phyloP scores from a whole-genome alignment of 2,797 vertebrate species.

The Macropus fuliginosus region DNA sequence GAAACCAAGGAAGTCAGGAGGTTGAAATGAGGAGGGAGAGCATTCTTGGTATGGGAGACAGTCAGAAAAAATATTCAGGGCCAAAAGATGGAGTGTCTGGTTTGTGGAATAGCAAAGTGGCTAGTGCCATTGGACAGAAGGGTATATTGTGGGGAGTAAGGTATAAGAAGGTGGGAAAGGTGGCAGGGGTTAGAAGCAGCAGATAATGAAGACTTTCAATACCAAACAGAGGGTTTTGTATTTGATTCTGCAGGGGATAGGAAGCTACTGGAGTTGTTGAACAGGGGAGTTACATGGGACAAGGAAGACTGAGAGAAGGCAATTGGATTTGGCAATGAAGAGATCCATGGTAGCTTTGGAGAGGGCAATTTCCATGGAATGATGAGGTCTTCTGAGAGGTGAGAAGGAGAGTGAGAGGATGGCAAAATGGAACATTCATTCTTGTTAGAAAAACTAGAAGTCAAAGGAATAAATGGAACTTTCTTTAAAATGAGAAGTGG shows the following conservation, averaged over 20 bases:
- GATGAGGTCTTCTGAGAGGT: background rate
- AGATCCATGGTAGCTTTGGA: background rate
- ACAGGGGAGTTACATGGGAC: background rate
- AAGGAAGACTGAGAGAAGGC: background rate
- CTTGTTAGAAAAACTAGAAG: background rate
- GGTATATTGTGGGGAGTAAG: background rate
- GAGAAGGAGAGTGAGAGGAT: background rate
- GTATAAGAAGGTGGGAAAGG: background rate
- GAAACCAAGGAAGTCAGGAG: background rate
- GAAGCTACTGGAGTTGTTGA: background rate
- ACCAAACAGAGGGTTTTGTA: background rate
- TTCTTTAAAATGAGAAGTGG: background rate
- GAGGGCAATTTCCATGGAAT: background rate
- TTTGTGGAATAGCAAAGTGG: background rate
- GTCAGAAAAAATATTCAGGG: background rate
- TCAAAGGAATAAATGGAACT: background rate
- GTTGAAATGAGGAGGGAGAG: background rate
- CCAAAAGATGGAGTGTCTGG: background rate
- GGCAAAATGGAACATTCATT: background rate
- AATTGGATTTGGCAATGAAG: background rate
- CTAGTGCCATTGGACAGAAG: background rate
- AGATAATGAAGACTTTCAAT: background rate
- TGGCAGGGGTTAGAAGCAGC: background rate
- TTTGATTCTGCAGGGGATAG: background rate
- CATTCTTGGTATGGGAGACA: background rate